These are phyloP conservation scores for Agriopis marginaria DNA, from an alignment of 2,888 invertebrate genomes.

Conservation along the genomic window DNA sequence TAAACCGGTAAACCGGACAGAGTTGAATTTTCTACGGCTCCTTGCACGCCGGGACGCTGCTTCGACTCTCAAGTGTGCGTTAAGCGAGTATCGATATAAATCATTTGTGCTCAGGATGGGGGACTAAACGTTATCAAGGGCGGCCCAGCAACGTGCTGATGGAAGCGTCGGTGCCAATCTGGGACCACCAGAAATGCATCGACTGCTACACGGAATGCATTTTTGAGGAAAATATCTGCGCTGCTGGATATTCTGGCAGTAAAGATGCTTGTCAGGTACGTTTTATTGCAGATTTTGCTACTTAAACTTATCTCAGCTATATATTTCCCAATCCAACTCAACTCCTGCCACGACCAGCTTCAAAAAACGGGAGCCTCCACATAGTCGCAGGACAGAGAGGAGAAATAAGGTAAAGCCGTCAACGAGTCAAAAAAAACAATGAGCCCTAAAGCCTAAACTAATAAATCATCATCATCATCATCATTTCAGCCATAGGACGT, in stretches of 20 bases:
- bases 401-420: not conserved
- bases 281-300: not conserved
- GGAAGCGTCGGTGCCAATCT: slow-evolving; percentile 93
- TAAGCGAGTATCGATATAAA: not conserved
- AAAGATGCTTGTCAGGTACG: slow-evolving; percentile 93
- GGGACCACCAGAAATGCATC: slow-evolving; percentile 89
- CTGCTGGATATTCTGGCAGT: slow-evolving; percentile 91
- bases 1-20: too few species aligned
- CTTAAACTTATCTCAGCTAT: too few species aligned
- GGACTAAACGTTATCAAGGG: slow-evolving; percentile 90
- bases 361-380: not conserved
- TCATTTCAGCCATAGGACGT: too few species aligned
- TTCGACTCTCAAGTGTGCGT: too few species aligned
- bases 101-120: slow-evolving; percentile 88
- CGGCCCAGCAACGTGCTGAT: slow-evolving; percentile 89
- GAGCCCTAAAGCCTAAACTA: not conserved
- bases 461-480: too few species aligned
- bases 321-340: not conserved
- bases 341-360: not conserved
- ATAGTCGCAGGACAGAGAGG: not conserved
- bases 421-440: not conserved
- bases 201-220: slow-evolving; percentile 87
- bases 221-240: slow-evolving; percentile 90
- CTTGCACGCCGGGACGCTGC: too few species aligned
- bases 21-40: too few species aligned